phyloP scores from a whole-genome alignment of 2,797 vertebrate genomes.

The Eurystomus glaucurus region DNA sequence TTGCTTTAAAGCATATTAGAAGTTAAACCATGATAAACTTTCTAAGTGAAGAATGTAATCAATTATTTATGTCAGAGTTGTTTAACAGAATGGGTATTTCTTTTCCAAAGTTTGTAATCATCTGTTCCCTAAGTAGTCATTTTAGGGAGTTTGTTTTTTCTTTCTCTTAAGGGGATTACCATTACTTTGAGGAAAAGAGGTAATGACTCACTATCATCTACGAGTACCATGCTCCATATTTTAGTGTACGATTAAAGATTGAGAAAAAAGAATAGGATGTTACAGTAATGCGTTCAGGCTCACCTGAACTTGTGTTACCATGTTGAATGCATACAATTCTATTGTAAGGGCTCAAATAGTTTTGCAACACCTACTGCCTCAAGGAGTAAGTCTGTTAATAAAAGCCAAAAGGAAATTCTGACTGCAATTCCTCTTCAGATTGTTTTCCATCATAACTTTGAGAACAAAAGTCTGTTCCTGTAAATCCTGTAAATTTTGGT shows the following conservation, averaged over 20 bases:
- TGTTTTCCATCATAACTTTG: not conserved
- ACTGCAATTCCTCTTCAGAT: not conserved
- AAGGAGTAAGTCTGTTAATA: not conserved
- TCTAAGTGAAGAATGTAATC: not conserved
- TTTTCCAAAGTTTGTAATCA: not conserved
- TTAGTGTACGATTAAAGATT: not conserved
- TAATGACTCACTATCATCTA: not conserved
- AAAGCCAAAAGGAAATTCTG: not conserved
- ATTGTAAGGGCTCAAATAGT: not conserved
- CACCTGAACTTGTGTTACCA: not conserved
- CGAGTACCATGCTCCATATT: not conserved
- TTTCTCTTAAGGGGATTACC: not conserved
- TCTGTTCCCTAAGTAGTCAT: fast-evolving
- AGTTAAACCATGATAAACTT: not conserved
- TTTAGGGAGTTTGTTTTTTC: not conserved
- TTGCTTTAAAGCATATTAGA: not conserved
- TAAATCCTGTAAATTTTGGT: not conserved
- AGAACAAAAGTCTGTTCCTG: not conserved
- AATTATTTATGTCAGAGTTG: not conserved
- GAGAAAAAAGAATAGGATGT: not conserved
- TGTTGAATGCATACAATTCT: not conserved
- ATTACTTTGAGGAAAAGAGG: not conserved
- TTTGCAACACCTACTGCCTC: not conserved
- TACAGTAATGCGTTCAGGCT: not conserved
- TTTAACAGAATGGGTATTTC: not conserved